Conservation (phyloP, 2,888 invertebrate genomes). For the Tetranychus piercei region DNA sequence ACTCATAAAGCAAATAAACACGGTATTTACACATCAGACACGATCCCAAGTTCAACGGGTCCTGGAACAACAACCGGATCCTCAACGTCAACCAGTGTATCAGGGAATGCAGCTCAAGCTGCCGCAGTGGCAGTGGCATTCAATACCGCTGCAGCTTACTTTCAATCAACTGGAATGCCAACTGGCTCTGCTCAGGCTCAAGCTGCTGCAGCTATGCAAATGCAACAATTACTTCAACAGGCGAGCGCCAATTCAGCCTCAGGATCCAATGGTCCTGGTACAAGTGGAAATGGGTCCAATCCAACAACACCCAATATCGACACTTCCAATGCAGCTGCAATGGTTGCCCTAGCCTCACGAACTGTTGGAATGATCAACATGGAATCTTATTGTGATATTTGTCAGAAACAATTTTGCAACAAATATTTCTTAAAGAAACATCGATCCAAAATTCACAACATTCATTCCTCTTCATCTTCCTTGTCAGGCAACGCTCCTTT, state of each 20-base stretch:
- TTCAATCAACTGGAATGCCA: conserved; percentile 10
- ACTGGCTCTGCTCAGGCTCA: conserved; percentile 6
- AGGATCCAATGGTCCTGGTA: not conserved
- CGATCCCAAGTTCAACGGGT: conserved; percentile 20
- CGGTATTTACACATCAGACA: conserved; percentile 54
- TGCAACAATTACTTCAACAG: conserved; percentile 18
- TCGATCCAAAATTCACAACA: conserved; percentile 90
- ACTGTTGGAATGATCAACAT: conserved; percentile 14
- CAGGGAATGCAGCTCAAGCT: conserved; percentile 8
- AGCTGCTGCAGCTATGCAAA: conserved; percentile 17
- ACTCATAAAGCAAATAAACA: conserved; percentile 96
- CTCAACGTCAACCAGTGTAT: conserved; percentile 3
- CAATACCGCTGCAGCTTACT: conserved; percentile 21
- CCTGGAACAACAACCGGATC: conserved; percentile 11
- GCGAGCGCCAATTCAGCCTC: conserved; percentile 3
- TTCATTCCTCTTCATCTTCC: conserved; percentile 31
- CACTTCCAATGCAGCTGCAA: conserved; percentile 1
- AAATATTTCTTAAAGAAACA: conserved; percentile 95
- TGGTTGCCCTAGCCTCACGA: conserved; percentile 13
- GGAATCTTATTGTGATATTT: conserved; percentile 66
- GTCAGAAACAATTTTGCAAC: conserved; percentile 96
- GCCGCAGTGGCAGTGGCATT: conserved; percentile 18
- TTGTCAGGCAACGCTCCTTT: not conserved
- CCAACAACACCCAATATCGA: not conserved
- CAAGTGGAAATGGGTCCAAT: not conserved